Base-by-base conservation (phyloP, 2,888 invertebrate species). In the Pilophorus perplexus region DNA sequence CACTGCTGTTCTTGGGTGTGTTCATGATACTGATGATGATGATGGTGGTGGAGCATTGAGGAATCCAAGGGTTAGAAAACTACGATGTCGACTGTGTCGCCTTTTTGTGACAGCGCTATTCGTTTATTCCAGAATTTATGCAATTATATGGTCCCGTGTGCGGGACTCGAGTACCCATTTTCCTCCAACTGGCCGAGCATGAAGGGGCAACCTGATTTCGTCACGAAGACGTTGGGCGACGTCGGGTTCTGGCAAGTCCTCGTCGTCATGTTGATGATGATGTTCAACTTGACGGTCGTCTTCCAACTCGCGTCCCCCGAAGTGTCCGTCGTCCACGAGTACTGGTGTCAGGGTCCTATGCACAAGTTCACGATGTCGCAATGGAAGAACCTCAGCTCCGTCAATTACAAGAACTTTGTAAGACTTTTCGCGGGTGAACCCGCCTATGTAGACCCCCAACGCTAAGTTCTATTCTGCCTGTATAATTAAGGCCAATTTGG, bases 261-360 rank as follows among this genome's bases (percentile, higher is more conserved):
- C 16, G 57, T 68, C 52, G 22, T 66, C 1, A 6, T 66, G 14
- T 23, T 66, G 54, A 33, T 68, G 38, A 66, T 66, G 46, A 16
- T 62, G 8, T 68, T 68, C 52, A 68, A 68, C 28, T 25, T 66
- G 3, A 66, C 68, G 0, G 50, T 37, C 18, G 66, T 68, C 3
- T 68, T 68, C 46, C 68, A 68, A 46, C 18, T 68, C 8, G 60
- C 40, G 6, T 60, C 66, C 12, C 66, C 68, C 3, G 68, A 68
- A 60, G 59, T 66, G 20, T 48, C 59, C n/a, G 59, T 27, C 0
- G 25, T 55, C 14, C 59, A 50, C 46, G 64, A 60, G 3, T 50
- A 22, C 18, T 68, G 67, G 67, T 68, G 68, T 28, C 10, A 18
- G 10, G 14, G 52, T 25, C 42, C 54, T 1, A 5, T 18, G 2